Evolutionary conservation across 2,797 vertebrate genomes (phyloP).

Genomic region (Danio choprae): DNA sequence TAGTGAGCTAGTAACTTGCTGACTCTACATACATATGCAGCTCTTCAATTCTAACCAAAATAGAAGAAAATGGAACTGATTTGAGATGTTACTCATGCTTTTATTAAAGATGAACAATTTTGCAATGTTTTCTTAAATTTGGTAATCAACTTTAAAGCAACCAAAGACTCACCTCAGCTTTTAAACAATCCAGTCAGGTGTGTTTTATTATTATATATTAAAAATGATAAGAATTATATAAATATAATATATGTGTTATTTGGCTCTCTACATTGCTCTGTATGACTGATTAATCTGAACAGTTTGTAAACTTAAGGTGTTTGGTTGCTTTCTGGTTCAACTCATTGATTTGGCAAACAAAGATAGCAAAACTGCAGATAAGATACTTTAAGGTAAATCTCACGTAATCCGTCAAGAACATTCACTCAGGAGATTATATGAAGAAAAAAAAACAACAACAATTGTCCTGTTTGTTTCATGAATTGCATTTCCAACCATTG

Average conservation of each 20-base stretch:
- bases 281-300: slow-evolving; percentile 28
- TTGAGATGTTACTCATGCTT: too few relatives aligned
- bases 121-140: too few relatives aligned
- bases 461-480: too few relatives aligned
- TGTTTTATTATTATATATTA: too few relatives aligned
- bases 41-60: not conserved
- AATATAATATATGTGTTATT: slow-evolving; percentile 34
- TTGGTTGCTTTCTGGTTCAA: slow-evolving; percentile 21
- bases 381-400: not conserved
- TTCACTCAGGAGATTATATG: not conserved
- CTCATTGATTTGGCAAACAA: slow-evolving; percentile 38
- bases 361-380: not conserved
- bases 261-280: slow-evolving; percentile 52
- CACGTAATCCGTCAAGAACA: not conserved
- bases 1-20: not conserved
- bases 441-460: too few relatives aligned
- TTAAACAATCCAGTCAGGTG: too few relatives aligned
- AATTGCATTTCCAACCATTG: too few relatives aligned
- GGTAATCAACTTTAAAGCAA: too few relatives aligned
- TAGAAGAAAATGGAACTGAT: not conserved
- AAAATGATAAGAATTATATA: too few relatives aligned
- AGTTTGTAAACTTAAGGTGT: slow-evolving; percentile 14
- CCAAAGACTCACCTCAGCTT: too few relatives aligned
- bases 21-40: not conserved
- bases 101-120: too few relatives aligned